Evolutionary conservation across 2,888 invertebrate genomes (phyloP), one percentile per base, ranked within the genome.

Genomic region (Drosophila parthenogenetica): DNA sequence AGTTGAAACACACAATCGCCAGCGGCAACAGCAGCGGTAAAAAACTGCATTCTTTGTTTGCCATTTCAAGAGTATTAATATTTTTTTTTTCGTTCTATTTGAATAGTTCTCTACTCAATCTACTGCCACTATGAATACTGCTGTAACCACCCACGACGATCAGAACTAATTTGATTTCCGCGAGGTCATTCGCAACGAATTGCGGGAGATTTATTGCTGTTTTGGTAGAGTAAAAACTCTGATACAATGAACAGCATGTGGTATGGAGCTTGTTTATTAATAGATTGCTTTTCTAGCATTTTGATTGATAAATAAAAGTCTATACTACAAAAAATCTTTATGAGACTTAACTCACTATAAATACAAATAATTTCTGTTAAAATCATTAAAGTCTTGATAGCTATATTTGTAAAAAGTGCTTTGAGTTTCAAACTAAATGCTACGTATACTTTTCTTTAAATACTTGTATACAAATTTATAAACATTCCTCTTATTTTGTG

Each of bases 1-100:
- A 22, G 35, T 14, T 17, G 19, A 46, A 22, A 7, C 25, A 14
- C n/a, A 16, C 45, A 42, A 40, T 40, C 16, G 39, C 42, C 39
- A 62, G 2, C 19, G 61, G 5, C 5, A 62, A n/a, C 19, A 22
- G n/a, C 13, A 49, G 14, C 10, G 16, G 14, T 43, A 54, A 45
- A 50, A 32, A n/a, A 32, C 35, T 14, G 45, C 25, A 37, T 37
- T 45, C 32, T 25, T 16, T 45, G 35, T 14, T 19, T 14, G 35
- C 11, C 73, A 76, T 73, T 55, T 43, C 11, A 13, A 25, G 19
- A 63, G 35, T 48, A 48, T 35, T 17, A 29, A n/a, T n/a, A n/a
- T n/a, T n/a, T 17, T 16, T 70, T 22, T 3, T 14, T 2, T 16
- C 13, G 13, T 5, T 32, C 32, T 32, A 5, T 29, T 29, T 29